phyloP scores from a whole-genome alignment of 2,797 vertebrate genomes.

The Notamacropus eugenii region DNA sequence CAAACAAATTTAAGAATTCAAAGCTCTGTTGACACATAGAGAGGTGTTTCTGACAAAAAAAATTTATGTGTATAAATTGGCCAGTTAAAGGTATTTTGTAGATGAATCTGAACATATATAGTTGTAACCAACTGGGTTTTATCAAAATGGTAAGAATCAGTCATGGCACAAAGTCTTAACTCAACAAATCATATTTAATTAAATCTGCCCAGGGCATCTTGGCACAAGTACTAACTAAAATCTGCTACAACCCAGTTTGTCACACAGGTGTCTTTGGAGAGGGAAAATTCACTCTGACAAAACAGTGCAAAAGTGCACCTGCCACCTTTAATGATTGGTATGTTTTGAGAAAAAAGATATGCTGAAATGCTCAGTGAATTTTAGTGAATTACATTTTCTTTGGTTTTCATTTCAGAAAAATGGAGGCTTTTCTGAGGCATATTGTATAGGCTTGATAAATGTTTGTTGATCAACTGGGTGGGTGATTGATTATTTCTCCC shows the following conservation, averaged over 20 bases:
- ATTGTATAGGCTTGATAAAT: background rate
- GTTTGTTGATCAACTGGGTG: background rate
- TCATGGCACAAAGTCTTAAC: background rate
- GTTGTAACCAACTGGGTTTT: background rate
- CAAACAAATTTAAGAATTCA: background rate
- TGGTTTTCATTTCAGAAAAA: background rate
- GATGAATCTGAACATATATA: background rate
- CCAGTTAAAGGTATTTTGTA: background rate
- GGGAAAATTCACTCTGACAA: background rate
- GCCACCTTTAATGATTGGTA: too few relatives aligned
- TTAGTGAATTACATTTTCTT: background rate
- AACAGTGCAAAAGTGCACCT: background rate
- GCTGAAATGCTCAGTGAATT: background rate
- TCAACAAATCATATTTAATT: background rate
- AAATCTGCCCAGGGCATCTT: background rate
- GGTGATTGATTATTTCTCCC: background rate
- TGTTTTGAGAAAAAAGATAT: background rate
- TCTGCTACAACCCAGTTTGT: background rate
- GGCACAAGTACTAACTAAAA: background rate
- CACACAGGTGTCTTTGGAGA: background rate
- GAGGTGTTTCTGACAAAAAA: background rate
- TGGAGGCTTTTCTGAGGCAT: background rate
- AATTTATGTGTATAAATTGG: background rate
- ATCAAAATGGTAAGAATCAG: background rate
- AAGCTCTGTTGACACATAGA: background rate